A percentile compares a stretch with the other conserved stretches of the same genome.
Evolutionary conservation across 2,113 vertebrate genomes (phyloP).

Genomic region (Chauna torquata): DNA sequence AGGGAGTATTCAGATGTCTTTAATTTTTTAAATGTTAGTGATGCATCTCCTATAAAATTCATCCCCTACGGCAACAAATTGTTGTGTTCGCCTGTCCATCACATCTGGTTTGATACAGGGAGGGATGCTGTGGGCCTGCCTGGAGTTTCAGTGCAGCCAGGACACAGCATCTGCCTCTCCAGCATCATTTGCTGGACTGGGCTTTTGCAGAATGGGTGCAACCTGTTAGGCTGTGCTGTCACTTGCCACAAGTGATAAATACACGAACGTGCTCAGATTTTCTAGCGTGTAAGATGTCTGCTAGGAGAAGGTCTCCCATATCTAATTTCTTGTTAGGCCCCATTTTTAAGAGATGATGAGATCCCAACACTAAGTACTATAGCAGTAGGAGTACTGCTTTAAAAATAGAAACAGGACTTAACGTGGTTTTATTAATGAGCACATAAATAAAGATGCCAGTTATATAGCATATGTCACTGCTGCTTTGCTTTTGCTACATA

Average conservation of each 20-base stretch:
- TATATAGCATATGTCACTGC: conserved; percentile 45
- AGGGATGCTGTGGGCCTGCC: background rate
- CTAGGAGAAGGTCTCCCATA: background rate
- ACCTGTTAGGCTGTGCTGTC: background rate
- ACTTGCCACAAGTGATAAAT: background rate
- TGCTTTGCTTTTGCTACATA: conserved; percentile 18
- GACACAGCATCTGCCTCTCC: background rate
- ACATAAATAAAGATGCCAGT: conserved; percentile 20
- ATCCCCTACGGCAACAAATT: background rate
- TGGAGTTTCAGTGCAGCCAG: accelerated
- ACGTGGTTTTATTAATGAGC: conserved; percentile 39
- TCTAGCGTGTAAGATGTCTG: background rate
- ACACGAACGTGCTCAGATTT: accelerated
- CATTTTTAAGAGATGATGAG: background rate
- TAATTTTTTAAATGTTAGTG: background rate
- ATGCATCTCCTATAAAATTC: background rate
- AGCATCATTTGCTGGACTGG: accelerated
- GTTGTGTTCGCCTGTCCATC: background rate
- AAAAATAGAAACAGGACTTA: conserved; percentile 34
- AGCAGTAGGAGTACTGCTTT: background rate
- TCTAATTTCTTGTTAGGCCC: background rate
- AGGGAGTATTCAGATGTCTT: background rate
- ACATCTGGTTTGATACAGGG: accelerated
- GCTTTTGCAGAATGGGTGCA: accelerated
- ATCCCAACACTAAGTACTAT: background rate